Percentiles rank a stretch among this genome's conserved stretches.
Evolutionary conservation across 2,113 vertebrate species (phyloP).

Genomic region (Zosterops pallidus): DNA sequence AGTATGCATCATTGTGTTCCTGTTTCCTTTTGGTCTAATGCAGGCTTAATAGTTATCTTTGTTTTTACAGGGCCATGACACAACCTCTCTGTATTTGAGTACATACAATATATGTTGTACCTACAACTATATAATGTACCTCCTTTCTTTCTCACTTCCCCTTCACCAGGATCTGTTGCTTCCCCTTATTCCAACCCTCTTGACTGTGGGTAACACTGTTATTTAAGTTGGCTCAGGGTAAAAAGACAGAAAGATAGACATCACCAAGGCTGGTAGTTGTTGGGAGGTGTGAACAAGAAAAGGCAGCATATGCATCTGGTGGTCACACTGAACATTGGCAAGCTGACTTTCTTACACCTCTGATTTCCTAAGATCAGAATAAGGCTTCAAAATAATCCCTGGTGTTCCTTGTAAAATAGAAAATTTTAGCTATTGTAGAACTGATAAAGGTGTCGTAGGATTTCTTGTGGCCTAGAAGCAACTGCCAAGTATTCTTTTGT

Average conservation of each 20-base stretch:
- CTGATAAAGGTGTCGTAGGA: not conserved
- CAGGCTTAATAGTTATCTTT: not conserved
- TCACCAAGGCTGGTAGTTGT: not conserved
- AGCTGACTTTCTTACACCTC: not conserved
- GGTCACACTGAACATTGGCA: not conserved
- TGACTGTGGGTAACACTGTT: not conserved
- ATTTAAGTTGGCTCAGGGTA: not conserved
- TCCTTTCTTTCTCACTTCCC: not conserved
- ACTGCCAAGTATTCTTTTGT: not conserved
- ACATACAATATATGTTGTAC: not conserved
- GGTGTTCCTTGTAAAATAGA: not conserved
- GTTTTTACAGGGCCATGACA: not conserved
- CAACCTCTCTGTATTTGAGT: not conserved
- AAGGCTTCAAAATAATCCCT: not conserved
- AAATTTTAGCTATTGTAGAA: not conserved
- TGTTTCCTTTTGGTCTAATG: not conserved
- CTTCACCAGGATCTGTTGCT: not conserved
- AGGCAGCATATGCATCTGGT: not conserved
- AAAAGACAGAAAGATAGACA: not conserved
- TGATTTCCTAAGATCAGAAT: not conserved
- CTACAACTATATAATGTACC: fast-evolving
- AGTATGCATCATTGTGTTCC: not conserved
- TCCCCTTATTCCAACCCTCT: not conserved
- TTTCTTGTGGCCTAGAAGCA: not conserved
- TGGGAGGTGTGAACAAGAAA: not conserved